These are phyloP conservation scores for Ptychoptera contaminata DNA, from an alignment of 2,888 invertebrate species.

Conservation along the genomic window DNA sequence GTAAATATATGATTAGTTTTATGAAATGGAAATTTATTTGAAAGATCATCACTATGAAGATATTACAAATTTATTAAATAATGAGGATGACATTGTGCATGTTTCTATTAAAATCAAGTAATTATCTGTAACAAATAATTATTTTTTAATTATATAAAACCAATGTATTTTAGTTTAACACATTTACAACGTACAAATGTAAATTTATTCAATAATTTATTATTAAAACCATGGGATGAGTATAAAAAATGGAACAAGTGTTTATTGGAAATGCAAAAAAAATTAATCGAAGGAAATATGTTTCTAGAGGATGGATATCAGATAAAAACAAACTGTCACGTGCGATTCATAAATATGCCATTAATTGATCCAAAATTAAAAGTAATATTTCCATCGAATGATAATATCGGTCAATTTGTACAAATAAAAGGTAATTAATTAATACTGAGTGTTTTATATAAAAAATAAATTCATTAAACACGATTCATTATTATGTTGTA, in stretches of 20 bases:
- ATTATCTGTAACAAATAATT: conserved; percentile 18
- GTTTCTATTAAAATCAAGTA: conserved; percentile 57
- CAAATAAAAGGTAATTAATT: conserved; percentile 47
- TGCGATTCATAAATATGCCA: conserved; percentile 49
- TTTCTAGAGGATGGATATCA: conserved; percentile 22
- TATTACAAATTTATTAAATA: conserved; percentile 42
- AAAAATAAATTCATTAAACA: too few species aligned
- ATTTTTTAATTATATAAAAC: neutral
- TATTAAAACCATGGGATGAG: conserved; percentile 44
- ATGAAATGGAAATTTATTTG: conserved; percentile 36
- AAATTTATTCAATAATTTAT: conserved; percentile 47
- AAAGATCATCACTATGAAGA: conserved; percentile 43
- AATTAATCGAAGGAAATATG: conserved; percentile 32
- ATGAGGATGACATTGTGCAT: conserved; percentile 41
- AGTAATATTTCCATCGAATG: conserved; percentile 48
- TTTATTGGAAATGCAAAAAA: conserved; percentile 42
- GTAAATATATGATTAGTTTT: neutral
- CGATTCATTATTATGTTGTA: too few species aligned
- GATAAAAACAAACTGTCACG: conserved; percentile 49
- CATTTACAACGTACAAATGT: conserved; percentile 35
- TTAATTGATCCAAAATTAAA: conserved; percentile 51
- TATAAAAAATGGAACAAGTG: conserved; percentile 47
- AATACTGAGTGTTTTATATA: neutral
- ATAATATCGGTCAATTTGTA: conserved; percentile 54
- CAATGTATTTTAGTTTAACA: conserved; percentile 7